Evolutionary conservation across 2,113 vertebrate species (phyloP), one percentile per base, ranked within the genome.

Genomic region (Ranitomeya variabilis): DNA sequence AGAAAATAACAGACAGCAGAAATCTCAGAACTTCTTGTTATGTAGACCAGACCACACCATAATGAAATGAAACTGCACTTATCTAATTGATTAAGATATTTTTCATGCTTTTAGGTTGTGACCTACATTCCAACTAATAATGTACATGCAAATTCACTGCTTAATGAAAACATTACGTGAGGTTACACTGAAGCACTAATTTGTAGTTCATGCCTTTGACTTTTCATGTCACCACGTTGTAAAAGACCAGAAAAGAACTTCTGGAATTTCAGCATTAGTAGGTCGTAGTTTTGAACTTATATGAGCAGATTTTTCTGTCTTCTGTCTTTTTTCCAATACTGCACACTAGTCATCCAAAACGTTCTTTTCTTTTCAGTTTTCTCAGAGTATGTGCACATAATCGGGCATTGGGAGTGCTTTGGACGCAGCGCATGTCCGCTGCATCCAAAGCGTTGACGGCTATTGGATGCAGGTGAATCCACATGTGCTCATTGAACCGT

Each of bases 41-140:
- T 81, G 57, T 19, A 62, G 59, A 62, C 80, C 57, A 45, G 37
- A 45, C 37, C 37, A 45, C 80, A 62, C 57, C 80, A 81, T 62
- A 23, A 80, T 16, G 26, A 60, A 80, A 80, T 18, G 57, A 57
- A 81, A 19, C 55, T 37, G 31, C 26, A 37, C 80, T 81, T 26
- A 81, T 81, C 80, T 81, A 81, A 81, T 81, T 81, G 80, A 81
- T 81, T 81, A 81, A 81, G 80, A 62, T 81, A 81, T 62, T 62
- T 81, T 81, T 15, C 80, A 81, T 62, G 80, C 59, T 81, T 62
- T 81, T 62, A 62, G 80, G 57, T 81, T 81, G 59, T 81, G 80
- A 81, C 80, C 80, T 81, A 81, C 57, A 62, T 81, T 81, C 80
- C 57, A 81, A 62, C 26, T 62, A 81, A 81, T 81, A 37, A 52